Conservation (phyloP, 2,888 invertebrate genomes). For the Amblyjoppa fuscipennis region DNA sequence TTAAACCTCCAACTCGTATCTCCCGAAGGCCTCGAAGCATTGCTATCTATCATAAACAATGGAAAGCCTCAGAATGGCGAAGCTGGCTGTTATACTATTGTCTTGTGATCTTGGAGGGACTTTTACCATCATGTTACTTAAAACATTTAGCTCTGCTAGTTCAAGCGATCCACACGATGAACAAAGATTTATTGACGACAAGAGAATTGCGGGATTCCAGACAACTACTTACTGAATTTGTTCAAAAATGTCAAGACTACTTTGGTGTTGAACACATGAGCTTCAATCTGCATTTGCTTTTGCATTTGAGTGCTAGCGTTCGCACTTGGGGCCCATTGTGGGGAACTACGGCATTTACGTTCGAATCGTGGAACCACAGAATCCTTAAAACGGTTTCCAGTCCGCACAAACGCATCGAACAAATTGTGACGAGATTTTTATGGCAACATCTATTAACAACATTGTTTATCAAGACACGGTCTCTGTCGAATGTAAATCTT, state of each 20-base stretch:
- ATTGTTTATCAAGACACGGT: neutral
- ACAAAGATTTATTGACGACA: constrained; percentile 27
- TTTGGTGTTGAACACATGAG: constrained; percentile 55
- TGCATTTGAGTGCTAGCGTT: constrained; percentile 47
- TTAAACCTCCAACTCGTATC: constrained; percentile 4
- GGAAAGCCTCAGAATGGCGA: constrained; percentile 61
- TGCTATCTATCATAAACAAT: neutral
- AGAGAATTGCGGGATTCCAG: constrained; percentile 13
- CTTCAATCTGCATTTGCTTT: constrained; percentile 55
- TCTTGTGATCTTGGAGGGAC: constrained; percentile 30
- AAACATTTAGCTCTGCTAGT: constrained; percentile 35
- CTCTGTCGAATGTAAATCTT: neutral
- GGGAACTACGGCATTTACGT: constrained; percentile 46
- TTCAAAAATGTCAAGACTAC: constrained; percentile 33
- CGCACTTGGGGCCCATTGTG: constrained; percentile 55
- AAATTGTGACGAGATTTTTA: constrained; percentile 34
- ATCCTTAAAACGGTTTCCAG: constrained; percentile 45
- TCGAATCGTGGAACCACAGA: constrained; percentile 59
- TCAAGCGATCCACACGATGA: constrained; percentile 40
- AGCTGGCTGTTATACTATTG: constrained; percentile 50
- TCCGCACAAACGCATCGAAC: constrained; percentile 10
- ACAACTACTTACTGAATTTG: constrained; percentile 26
- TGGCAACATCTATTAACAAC: constrained; percentile 23
- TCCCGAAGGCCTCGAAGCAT: constrained; percentile 29
- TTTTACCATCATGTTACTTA: constrained; percentile 21